Evolutionary conservation across 2,797 vertebrate genomes (phyloP), one percentile per base, ranked within the genome.

Genomic region (Danio aesculapii): DNA sequence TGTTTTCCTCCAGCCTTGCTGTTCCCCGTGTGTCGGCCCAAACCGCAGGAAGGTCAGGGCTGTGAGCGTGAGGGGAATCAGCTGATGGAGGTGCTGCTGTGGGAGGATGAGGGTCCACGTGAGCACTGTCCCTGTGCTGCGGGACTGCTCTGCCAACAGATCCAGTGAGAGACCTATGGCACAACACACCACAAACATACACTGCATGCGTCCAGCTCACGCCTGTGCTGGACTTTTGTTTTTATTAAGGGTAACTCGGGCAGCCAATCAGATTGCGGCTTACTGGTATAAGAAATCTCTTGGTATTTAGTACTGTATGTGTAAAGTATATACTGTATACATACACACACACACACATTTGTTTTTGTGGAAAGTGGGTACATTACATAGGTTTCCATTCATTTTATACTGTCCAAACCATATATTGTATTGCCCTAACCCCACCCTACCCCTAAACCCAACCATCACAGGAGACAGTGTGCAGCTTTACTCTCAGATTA

Each of bases 1-100:
- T n/a, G 57, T n/a, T n/a, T 10, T 52, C 49, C 61, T 59, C 6
- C 89, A 98, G 97, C 95, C 57, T 91, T 99, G 0, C 87, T 98
- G 84, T 98, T 97, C 17, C 97, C 98, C 0, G 96, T 99, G 77
- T 99, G 98, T 83, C 96, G 94, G 5, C 95, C 95, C 2, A 89
- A 94, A 75, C 95, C 95, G 0, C 63, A 86, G 82, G 94, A 94
- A 80, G 95, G 95, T 0, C 94, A 98, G 72, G 90, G 91, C 47
- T 99, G 97, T 83, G 88, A 92, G 0, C 94, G 91, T 77, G 93
- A 95, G 52, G 91, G 94, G 6, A 96, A 96, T 88, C 93, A 94
- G 49, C 88, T 98, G 44, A 93, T 96, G 86, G 97, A 97, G 84
- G 92, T 98, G 71, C 92, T 98, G 89, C 93, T 95, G 84, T 98